phyloP scores from a whole-genome alignment of 2,797 vertebrate species.

The Pipistrellus nathusii region DNA sequence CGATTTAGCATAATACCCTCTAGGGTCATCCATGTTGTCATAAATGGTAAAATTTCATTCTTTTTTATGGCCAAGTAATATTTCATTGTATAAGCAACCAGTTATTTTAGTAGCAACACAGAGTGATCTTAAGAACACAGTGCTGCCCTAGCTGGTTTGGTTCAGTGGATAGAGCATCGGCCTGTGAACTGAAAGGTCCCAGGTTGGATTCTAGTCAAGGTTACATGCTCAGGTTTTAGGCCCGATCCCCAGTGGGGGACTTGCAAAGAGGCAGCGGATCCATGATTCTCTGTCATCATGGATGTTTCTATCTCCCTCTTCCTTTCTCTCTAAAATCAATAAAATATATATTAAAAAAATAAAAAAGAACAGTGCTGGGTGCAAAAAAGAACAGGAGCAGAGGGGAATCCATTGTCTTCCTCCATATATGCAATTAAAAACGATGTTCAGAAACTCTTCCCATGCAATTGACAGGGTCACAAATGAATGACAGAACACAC shows the following conservation, averaged over 20 bases:
- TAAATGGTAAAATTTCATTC: not conserved
- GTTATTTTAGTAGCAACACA: not conserved
- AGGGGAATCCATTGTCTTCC: not conserved
- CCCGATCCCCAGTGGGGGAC: no score
- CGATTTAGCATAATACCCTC: not conserved
- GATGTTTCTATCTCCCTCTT: no score
- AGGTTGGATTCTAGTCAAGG: no score
- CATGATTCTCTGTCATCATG: no score
- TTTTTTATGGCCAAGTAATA: not conserved
- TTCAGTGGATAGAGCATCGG: no score
- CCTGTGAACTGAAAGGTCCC: no score
- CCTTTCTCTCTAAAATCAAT: no score
- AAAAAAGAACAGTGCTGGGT: not conserved
- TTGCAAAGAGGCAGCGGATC: no score
- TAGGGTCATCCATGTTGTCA: not conserved
- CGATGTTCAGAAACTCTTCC: not conserved
- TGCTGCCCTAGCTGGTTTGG: not conserved
- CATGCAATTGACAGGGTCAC: not conserved
- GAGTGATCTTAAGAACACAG: not conserved
- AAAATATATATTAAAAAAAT: no score
- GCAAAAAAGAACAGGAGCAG: not conserved
- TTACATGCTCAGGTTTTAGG: no score
- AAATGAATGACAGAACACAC: not conserved
- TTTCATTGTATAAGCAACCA: not conserved
- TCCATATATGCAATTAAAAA: not conserved